Conservation (phyloP, 2,888 invertebrate genomes). For the Sabatieria punctata region DNA sequence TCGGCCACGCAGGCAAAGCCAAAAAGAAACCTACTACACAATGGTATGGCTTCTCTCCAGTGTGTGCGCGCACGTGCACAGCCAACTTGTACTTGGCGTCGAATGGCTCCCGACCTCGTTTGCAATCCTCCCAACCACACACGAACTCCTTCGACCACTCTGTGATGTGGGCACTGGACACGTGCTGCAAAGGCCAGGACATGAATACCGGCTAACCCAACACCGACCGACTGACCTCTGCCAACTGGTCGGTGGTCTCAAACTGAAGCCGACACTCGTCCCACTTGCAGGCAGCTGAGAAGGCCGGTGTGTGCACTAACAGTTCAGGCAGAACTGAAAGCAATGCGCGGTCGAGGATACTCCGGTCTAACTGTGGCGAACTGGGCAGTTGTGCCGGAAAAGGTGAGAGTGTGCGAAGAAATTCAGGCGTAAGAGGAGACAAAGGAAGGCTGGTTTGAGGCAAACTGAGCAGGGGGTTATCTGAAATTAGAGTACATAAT, state of each 20-base stretch:
- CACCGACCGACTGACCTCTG: slow-evolving; percentile 45
- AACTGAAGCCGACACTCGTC: slow-evolving; percentile 77
- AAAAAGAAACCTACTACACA: slow-evolving; percentile 68
- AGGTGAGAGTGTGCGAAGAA: too few relatives aligned
- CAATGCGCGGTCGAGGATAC: too few relatives aligned
- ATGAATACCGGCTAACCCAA: too few relatives aligned
- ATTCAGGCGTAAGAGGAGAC: too few relatives aligned
- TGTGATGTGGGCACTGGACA: slow-evolving; percentile 88
- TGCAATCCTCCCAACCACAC: slow-evolving; percentile 90
- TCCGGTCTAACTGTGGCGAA: too few relatives aligned
- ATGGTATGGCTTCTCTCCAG: slow-evolving; percentile 95
- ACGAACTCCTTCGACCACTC: slow-evolving; percentile 88
- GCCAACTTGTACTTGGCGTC: slow-evolving; percentile 99
- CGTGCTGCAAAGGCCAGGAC: slow-evolving; percentile 53
- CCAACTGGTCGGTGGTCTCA: slow-evolving; percentile 75
- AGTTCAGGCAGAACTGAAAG: too few relatives aligned
- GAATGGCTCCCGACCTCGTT: slow-evolving; percentile 87
- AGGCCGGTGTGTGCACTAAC: too few relatives aligned
- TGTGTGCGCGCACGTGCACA: slow-evolving; percentile 92
- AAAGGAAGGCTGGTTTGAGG: too few relatives aligned
- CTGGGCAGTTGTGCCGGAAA: too few relatives aligned
- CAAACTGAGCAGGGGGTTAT: too few relatives aligned
- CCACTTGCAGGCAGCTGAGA: slow-evolving; percentile 87
- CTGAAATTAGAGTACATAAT: too few relatives aligned
- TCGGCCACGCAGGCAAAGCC: too few relatives aligned